Base-by-base conservation (phyloP, 2,888 invertebrate genomes). In the Habroteleia sp. region DNA sequence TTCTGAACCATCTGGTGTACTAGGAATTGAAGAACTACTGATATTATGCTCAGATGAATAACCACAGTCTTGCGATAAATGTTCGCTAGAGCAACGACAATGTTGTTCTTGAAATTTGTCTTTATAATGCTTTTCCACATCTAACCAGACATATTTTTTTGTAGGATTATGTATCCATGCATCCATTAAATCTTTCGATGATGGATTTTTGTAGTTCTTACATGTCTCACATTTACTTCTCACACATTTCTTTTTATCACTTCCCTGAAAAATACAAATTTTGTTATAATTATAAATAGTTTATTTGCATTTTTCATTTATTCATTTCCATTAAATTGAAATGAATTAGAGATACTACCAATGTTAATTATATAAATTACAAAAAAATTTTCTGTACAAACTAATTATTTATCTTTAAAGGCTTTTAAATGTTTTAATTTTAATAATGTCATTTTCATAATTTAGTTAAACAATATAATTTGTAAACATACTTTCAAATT, bases 1-100 rank as follows among this genome's bases (percentile, higher is more conserved):
- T 85, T 96, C 97, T 0, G 96, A 96, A 20, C 96, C 96, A 84
- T 96, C 97, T 0, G 96, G 95, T 1, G 96, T 95, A 85, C 95
- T 96, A 79, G 94, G 93, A 71, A 94, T 90, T 79, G 96, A 96
- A 13, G 95, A 95, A 48, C 93, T 93, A 44, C 93, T 93, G 62
- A 93, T 93, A 83, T 94, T 94, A 79, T 93, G 93, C 74, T 95
- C 96, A 6, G 96, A 96, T 11, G 95, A 95, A 87, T 96, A 97
- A 31, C 96, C 96, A 83, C 94, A 95, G 89, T 97, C 97, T 86
- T 94, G 93, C 33, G 93, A 93, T 33, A 86, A 85, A 84, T 92
- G 92, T 83, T 94, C 93, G 82, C 91, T 92, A 16, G 92, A 92
- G 29, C 92, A 92, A 77, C 92, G 90, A 79, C 90, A 90, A 79